Conservation (phyloP, 2,888 invertebrate species). For the Hybos culiciformis region DNA sequence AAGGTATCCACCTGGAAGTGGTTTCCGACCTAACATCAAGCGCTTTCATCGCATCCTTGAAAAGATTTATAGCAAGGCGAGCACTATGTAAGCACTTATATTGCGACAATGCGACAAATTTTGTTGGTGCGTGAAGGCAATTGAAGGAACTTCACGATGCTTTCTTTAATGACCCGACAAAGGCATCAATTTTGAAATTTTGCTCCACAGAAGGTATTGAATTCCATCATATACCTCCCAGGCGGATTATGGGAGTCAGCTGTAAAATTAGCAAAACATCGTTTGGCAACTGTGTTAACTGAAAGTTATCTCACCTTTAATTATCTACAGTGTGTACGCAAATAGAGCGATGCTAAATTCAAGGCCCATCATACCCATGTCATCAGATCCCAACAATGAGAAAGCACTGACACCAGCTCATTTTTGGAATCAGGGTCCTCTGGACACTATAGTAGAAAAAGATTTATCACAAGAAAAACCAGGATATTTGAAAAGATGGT, state of each 20-base stretch:
- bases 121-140: slow-evolving; percentile 9
- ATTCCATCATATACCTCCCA: slow-evolving; percentile 13
- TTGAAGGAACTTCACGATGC: background rate
- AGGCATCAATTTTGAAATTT: slow-evolving; percentile 6
- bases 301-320: slow-evolving; percentile 10
- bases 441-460: slow-evolving; percentile 8
- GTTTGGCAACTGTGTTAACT: too few relatives aligned
- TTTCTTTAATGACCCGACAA: slow-evolving; percentile 9
- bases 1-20: slow-evolving; percentile 16
- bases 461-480: too few relatives aligned
- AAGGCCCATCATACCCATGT: slow-evolving; percentile 5
- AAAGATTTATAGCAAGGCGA: slow-evolving; percentile 6
- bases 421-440: slow-evolving; percentile 9
- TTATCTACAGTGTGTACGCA: slow-evolving; percentile 6
- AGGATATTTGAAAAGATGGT: too few relatives aligned
- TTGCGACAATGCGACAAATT: slow-evolving; percentile 10
- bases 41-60: background rate
- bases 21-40: background rate
- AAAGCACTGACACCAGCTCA: slow-evolving; percentile 10
- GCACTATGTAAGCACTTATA: slow-evolving; percentile 5
- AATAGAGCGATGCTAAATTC: slow-evolving; percentile 9
- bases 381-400: slow-evolving; percentile 7
- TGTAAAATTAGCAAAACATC: too few relatives aligned
- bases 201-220: too few relatives aligned
- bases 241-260: slow-evolving; percentile 12